These are phyloP conservation scores for Drosophila barbarae DNA, from an alignment of 2,888 invertebrate genomes.

Conservation along the genomic window DNA sequence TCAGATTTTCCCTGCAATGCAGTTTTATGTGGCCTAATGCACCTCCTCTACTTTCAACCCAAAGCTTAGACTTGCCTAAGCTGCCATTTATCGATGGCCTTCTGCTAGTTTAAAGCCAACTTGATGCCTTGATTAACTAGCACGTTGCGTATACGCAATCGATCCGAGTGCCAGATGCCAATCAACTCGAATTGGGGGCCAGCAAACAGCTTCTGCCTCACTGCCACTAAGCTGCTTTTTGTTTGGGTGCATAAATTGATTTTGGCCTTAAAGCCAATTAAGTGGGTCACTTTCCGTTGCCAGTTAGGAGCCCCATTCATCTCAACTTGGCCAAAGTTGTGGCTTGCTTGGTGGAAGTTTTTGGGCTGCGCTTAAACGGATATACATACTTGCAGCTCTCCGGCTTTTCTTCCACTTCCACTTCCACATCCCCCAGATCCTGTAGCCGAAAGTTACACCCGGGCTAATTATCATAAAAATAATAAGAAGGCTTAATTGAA, in stretches of 20 bases:
- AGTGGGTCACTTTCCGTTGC: constrained; percentile 21
- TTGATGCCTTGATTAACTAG: constrained; percentile 18
- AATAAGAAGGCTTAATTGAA: constrained; percentile 65
- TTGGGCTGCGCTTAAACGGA: constrained; percentile 28
- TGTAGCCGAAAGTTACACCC: constrained; percentile 23
- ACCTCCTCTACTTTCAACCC: neutral
- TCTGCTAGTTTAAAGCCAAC: neutral
- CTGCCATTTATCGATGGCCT: constrained; percentile 12
- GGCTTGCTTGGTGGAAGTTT: constrained; percentile 31
- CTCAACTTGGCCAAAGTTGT: constrained; percentile 42
- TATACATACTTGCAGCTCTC: constrained; percentile 13
- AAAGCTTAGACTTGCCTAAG: neutral
- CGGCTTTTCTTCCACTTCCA: neutral
- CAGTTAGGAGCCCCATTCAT: constrained; percentile 12
- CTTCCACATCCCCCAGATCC: constrained; percentile 2
- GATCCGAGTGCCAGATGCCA: constrained; percentile 35
- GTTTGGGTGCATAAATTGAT: constrained; percentile 59
- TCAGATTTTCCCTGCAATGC: neutral
- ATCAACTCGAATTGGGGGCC: constrained; percentile 18
- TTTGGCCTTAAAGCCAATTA: constrained; percentile 55
- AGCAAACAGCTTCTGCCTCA: constrained; percentile 4
- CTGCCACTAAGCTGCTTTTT: constrained; percentile 31
- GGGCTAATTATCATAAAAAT: constrained; percentile 70
- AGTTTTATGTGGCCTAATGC: neutral
- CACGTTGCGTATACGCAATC: constrained; percentile 41